Base-by-base conservation (phyloP, 2,888 invertebrate species). In the Nematopogon swammerdamellus region DNA sequence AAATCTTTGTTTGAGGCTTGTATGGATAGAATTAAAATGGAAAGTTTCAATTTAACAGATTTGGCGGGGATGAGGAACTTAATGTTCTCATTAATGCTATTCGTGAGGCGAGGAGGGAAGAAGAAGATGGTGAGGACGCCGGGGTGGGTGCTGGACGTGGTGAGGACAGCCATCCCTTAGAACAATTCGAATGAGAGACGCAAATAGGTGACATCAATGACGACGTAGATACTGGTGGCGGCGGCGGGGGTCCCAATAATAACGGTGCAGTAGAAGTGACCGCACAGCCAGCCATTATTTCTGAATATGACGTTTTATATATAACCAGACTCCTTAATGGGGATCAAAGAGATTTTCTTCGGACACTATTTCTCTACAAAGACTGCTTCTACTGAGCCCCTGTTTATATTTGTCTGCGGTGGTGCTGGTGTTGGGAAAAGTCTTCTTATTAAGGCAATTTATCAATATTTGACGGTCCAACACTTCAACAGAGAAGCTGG, bases 391-490 rank as follows among this genome's bases (percentile, higher is more conserved):
- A 45, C 51, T 48, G 49, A 50, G 46, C 30, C n/a, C n/a, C n/a
- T 45, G 16, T 60, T 58, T 53, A 46, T 43, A 19, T 53, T 53
- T 51, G 47, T 62, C 10, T 53, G 51, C 51, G 60, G 59, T 6
- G 55, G 56, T 44, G 63, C 61, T 6, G 61, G 63, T 3, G 61
- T 61, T 11, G 61, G 62, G 11, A 62, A 63, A 56, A 61, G 60
- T 48, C 53, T 44, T 16, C 49, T 59, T 2, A 58, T 63, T 5
- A 55, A 53, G 18, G 53, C 57, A n/a, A 53, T 62, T 29, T 55
- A 53, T 50, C 60, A 60, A 52, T 44, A 53, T 46, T 49, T 58
- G 45, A 57, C 51, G 36, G 45, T 52, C 45, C 51, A 51, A n/a
- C n/a, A n/a, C n/a, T 59, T 56, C 47, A 56, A 56, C 47, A 49